Percentiles rank a stretch among this genome's conserved stretches.
Conservation (phyloP, 2,113 vertebrate species). For the Raja brachyura region DNA sequence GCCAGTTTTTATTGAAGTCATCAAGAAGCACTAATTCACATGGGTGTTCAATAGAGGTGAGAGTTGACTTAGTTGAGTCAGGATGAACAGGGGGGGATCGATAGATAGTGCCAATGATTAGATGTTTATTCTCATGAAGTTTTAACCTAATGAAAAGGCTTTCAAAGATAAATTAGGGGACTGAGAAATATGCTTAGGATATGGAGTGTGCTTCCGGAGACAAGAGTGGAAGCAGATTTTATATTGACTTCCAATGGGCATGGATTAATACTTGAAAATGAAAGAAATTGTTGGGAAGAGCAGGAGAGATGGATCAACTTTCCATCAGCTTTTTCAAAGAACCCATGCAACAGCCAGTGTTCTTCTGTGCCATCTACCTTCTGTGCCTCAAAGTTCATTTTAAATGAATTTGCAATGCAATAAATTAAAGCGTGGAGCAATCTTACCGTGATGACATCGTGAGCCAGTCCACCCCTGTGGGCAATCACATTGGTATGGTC, state of each 20-base stretch:
- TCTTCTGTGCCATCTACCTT: background rate
- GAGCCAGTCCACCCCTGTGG: slow-evolving; percentile 81
- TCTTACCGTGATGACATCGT: slow-evolving; percentile 84
- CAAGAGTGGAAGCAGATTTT: background rate
- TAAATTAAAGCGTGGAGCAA: slow-evolving; percentile 26
- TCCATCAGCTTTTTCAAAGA: background rate
- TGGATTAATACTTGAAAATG: background rate
- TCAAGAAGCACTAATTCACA: no score
- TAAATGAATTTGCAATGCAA: background rate
- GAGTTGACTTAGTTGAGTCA: no score
- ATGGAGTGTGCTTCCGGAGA: background rate
- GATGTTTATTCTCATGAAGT: no score
- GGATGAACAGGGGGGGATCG: no score
- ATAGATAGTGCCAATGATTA: no score
- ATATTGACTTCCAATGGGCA: background rate
- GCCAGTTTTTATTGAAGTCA: no score
- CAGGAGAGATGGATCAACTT: background rate
- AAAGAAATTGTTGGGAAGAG: background rate
- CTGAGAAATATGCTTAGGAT: background rate
- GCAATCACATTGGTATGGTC: slow-evolving; percentile 87
- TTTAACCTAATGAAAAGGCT: no score
- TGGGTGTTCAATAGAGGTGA: no score
- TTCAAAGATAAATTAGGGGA: background rate
- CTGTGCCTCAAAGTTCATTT: background rate
- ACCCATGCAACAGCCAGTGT: background rate